These are phyloP conservation scores for Buphagus erythrorhynchus DNA, from an alignment of 2,797 vertebrate species.

Conservation along the genomic window DNA sequence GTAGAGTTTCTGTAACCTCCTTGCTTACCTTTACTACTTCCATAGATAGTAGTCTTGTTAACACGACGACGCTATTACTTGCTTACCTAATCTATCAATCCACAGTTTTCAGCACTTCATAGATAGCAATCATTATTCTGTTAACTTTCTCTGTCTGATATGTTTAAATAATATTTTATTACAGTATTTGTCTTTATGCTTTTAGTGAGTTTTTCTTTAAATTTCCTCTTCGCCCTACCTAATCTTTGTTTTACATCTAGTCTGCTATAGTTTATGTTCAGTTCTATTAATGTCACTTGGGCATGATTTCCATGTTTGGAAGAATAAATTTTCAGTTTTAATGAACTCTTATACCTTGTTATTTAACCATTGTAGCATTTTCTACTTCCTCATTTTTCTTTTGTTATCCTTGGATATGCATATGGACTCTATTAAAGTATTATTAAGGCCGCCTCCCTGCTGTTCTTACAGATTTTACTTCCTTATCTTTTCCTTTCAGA, in stretches of 20 bases:
- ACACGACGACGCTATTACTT: not conserved
- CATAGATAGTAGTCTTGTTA: not conserved
- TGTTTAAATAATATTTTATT: not conserved
- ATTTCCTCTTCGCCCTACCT: not conserved
- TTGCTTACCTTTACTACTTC: not conserved
- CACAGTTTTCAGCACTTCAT: not conserved
- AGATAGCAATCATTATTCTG: not conserved
- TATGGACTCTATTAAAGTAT: not conserved
- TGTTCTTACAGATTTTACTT: not conserved
- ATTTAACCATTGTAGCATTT: not conserved
- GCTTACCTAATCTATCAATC: not conserved
- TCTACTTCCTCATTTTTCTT: not conserved
- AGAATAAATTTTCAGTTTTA: constrained; percentile 11
- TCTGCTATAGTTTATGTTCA: not conserved
- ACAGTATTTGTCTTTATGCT: not conserved
- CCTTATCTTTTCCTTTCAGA: constrained; percentile 29
- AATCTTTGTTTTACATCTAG: constrained; percentile 36
- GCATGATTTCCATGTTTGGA: constrained; percentile 39
- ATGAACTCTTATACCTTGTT: constrained; percentile 9
- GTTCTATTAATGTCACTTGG: constrained; percentile 40
- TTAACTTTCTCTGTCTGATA: not conserved
- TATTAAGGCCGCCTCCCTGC: not conserved
- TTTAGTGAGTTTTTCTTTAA: not conserved
- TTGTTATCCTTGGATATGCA: not conserved
- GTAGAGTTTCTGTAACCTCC: not conserved